A percentile compares a stretch with the other conserved stretches of the same genome.
Conservation (phyloP, 2,113 vertebrate species). For the Onychostruthus taczanowskii region DNA sequence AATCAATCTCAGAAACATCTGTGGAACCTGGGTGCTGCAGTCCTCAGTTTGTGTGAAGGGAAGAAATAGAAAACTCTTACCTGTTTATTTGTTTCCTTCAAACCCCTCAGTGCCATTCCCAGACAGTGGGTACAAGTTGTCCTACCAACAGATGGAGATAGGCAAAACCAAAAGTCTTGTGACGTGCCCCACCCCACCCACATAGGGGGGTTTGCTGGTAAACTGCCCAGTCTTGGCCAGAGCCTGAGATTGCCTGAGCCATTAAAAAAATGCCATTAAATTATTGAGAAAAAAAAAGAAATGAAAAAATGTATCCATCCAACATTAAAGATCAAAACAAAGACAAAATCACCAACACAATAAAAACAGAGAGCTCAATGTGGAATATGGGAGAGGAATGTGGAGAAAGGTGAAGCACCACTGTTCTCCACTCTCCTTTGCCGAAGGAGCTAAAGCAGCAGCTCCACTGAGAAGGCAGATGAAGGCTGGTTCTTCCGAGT, state of each 20-base stretch:
- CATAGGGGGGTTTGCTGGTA: not conserved
- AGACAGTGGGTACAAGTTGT: conserved; percentile 64
- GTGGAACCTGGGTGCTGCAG: not conserved
- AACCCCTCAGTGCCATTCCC: conserved; percentile 48
- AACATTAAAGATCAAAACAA: not conserved
- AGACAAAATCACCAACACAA: not conserved
- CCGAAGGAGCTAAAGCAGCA: not conserved
- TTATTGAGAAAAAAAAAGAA: not conserved
- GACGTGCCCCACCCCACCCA: not conserved
- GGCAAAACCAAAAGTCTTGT: not conserved
- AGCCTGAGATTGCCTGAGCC: not conserved
- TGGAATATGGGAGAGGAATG: not conserved
- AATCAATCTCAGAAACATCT: not conserved
- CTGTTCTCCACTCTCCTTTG: not conserved
- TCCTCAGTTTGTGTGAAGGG: not conserved
- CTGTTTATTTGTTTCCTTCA: conserved; percentile 38
- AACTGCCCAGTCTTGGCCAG: not conserved
- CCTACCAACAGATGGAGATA: conserved; percentile 51
- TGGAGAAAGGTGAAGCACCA: not conserved
- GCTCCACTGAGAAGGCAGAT: not conserved
- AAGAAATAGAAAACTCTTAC: conserved; percentile 40
- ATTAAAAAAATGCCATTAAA: not conserved
- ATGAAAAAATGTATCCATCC: not conserved
- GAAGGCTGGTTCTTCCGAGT: not conserved
- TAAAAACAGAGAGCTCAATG: not conserved